A percentile compares a stretch with the other conserved stretches of the same genome.
These are phyloP conservation scores for Tinamus major DNA, from an alignment of 2,797 vertebrate genomes.

Conservation along the genomic window DNA sequence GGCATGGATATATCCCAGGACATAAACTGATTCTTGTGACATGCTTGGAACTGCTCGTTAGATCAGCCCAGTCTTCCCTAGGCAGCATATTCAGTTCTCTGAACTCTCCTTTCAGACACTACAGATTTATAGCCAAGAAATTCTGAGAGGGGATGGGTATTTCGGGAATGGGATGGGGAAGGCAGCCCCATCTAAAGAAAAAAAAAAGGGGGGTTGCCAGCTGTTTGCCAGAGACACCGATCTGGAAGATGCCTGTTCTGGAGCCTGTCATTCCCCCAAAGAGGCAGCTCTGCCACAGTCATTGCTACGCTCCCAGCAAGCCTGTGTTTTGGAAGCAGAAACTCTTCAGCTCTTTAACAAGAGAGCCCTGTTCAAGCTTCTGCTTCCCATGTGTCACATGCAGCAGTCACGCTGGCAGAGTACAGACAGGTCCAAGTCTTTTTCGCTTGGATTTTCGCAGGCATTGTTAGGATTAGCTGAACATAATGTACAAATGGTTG, in stretches of 20 bases:
- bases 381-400: rapidly evolving
- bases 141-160: neutral
- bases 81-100: neutral
- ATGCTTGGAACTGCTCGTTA: neutral
- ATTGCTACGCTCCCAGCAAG: neutral
- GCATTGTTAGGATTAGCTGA: rapidly evolving
- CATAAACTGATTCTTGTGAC: neutral
- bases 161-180: neutral
- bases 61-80: neutral
- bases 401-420: rapidly evolving
- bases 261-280: rapidly evolving
- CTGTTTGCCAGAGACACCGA: rapidly evolving
- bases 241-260: neutral
- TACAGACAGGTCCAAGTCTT: neutral
- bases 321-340: neutral
- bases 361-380: neutral
- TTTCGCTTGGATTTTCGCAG: neutral
- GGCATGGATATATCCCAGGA: neutral
- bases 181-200: neutral
- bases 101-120: neutral
- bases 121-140: neutral
- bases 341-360: neutral
- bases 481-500: rapidly evolving
- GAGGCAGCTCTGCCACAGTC: neutral
- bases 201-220: neutral